Evolutionary conservation across 2,113 vertebrate species (phyloP).

Genomic region (Stomatorhinus ivindoensis): DNA sequence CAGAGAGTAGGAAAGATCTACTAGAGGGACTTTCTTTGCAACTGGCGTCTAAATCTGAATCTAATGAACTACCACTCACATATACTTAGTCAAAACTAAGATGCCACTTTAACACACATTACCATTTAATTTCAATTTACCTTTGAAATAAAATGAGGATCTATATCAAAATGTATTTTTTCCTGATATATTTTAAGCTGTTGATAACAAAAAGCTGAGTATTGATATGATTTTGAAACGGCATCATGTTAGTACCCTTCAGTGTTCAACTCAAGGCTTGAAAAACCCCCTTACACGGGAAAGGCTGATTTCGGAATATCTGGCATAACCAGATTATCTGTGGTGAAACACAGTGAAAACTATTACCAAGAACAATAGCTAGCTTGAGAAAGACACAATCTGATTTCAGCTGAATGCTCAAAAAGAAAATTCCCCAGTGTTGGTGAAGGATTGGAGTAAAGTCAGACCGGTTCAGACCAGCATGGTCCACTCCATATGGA

Average conservation of each 20-base stretch:
- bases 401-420: background rate
- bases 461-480: background rate
- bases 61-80: background rate
- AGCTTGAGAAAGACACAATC: background rate
- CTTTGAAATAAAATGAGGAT: background rate
- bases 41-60: background rate
- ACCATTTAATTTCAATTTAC: background rate
- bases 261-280: background rate
- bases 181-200: background rate
- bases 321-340: background rate
- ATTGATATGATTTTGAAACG: background rate
- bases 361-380: background rate
- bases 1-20: background rate
- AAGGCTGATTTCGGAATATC: conserved; percentile 1
- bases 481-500: conserved; percentile 66
- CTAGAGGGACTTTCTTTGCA: background rate
- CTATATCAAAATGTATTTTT: background rate
- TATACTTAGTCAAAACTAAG: background rate
- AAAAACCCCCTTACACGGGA: background rate
- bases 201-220: background rate
- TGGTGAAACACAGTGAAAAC: background rate
- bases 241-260: background rate
- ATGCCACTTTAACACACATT: background rate
- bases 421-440: background rate
- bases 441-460: background rate